Conservation (phyloP, 2,888 invertebrate species). For the Stramonita haemastoma region DNA sequence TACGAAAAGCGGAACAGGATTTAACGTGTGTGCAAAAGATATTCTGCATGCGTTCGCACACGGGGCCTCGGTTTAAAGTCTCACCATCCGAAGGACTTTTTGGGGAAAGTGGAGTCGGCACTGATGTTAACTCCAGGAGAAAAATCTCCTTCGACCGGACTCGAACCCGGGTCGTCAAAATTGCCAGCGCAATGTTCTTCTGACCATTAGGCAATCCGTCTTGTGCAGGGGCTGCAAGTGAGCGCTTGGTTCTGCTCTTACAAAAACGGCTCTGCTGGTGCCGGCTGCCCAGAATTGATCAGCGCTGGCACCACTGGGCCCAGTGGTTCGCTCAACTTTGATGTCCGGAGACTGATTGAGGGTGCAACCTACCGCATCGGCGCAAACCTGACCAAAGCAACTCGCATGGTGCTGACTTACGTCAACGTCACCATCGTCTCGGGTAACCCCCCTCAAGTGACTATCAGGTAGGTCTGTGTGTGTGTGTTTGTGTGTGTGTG, state of each 20-base stretch:
- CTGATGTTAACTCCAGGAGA: too few relatives aligned
- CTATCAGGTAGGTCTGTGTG: slow-evolving; percentile 51
- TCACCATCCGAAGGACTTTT: too few relatives aligned
- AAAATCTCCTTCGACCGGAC: too few relatives aligned
- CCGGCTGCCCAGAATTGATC: neutral
- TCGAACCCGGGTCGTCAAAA: too few relatives aligned
- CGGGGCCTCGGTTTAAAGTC: too few relatives aligned
- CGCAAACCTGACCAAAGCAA: slow-evolving; percentile 51
- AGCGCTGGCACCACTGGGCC: neutral
- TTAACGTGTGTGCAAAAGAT: too few relatives aligned
- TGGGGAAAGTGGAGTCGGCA: too few relatives aligned
- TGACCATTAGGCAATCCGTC: neutral
- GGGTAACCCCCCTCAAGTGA: slow-evolving; percentile 54
- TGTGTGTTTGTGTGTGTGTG: neutral
- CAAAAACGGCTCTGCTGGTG: neutral
- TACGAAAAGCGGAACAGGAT: too few relatives aligned
- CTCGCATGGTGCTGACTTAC: slow-evolving; percentile 44
- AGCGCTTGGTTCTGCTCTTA: slow-evolving; percentile 43
- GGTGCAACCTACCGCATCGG: slow-evolving; percentile 31
- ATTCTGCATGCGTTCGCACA: too few relatives aligned
- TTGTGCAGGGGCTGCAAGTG: slow-evolving; percentile 38
- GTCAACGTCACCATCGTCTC: slow-evolving; percentile 51
- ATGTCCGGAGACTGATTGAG: neutral
- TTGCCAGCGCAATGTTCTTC: too few relatives aligned
- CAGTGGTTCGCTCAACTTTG: neutral